Conservation (phyloP, 2,113 vertebrate species). For the Empidonax traillii region DNA sequence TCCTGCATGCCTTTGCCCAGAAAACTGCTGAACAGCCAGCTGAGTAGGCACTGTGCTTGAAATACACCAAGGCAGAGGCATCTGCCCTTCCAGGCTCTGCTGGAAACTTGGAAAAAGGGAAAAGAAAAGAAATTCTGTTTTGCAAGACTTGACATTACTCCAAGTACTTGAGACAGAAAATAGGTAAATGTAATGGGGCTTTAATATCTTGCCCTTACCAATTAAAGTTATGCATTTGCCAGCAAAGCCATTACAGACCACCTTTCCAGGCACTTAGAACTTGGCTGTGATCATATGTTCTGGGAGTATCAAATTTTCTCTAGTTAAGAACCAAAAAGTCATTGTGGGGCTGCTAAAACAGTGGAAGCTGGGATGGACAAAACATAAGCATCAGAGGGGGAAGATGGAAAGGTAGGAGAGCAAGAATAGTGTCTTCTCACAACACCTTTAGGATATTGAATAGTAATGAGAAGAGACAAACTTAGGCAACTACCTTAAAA, state of each 20-base stretch:
- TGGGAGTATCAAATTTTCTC: background rate
- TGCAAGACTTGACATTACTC: background rate
- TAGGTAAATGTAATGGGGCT: background rate
- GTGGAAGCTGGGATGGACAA: background rate
- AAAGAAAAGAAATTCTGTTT: background rate
- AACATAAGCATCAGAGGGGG: background rate
- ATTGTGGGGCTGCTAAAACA: background rate
- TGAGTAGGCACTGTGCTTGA: rapidly evolving
- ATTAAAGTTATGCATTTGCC: background rate
- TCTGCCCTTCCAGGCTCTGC: background rate
- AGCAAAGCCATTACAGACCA: background rate
- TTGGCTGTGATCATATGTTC: background rate
- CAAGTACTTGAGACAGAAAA: background rate
- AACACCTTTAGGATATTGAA: background rate
- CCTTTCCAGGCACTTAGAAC: background rate
- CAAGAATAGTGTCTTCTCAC: background rate
- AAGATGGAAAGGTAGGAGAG: background rate
- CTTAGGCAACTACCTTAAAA: background rate
- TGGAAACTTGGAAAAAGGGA: background rate
- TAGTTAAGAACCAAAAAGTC: background rate
- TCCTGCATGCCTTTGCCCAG: background rate
- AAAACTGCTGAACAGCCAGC: background rate
- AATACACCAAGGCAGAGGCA: background rate
- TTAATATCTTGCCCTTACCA: constrained; percentile 12
- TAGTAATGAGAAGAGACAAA: background rate